Evolutionary conservation across 2,888 invertebrate genomes (phyloP), one percentile per base, ranked within the genome.

Genomic region (Fabriciana adippe): DNA sequence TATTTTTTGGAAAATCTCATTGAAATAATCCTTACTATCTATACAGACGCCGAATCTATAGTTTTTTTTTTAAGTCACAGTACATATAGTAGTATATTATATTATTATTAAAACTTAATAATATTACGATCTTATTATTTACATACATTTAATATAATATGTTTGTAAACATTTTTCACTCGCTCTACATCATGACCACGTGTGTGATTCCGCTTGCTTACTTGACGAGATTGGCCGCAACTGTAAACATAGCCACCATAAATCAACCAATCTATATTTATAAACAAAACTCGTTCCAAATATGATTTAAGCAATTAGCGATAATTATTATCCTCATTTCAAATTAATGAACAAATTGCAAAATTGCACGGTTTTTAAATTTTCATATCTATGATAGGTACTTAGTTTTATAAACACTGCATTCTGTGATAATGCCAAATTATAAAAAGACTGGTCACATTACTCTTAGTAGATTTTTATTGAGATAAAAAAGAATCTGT

Each of bases 171-270:
- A 45, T 18, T 45, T 55, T 60, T 59, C 8, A 31, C n/a, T n/a
- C 13, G 57, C 13, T 26, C 41, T 50, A 48, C 15, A 41, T 65
- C 55, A 54, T 61, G n/a, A 14, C 55, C 60, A 45, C 57, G 62
- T 41, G 14, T 60, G 16, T 55, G 21, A 16, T 55, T 57, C 1
- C 57, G 51, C 31, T 45, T 51, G 50, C 64, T 55, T 31, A 26
- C 50, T 13, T 45, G 45, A 51, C 57, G 67, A 47, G 67, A 59
- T 47, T 64, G 69, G 61, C 71, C 69, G 67, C 79, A 80, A 73
- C 79, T 80, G 74, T 78, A 77, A 79, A 79, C 75, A 79, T 67
- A 67, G 63, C 16, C 47, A 48, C 60, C 15, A 59, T 57, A 8
- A 47, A 57, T 57, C 59, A 59, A 48, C 26, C 62, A n/a, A 48